These are phyloP conservation scores for Nephila pilipes DNA, from an alignment of 1,140 invertebrate species.

Conservation along the genomic window DNA sequence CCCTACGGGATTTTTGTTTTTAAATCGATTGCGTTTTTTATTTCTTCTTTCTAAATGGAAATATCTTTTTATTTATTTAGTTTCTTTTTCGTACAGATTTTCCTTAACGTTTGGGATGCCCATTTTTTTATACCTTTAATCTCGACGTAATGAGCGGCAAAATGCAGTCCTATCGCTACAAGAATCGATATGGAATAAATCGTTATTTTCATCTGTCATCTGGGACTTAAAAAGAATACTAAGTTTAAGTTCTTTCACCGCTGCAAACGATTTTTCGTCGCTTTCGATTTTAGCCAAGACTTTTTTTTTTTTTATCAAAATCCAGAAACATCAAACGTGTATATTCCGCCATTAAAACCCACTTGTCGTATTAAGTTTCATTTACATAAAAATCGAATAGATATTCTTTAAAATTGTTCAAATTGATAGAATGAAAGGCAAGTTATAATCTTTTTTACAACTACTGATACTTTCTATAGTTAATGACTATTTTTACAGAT, in stretches of 20 bases:
- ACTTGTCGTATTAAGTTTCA: background rate
- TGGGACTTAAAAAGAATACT: constrained; percentile 4
- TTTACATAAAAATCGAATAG: too few relatives aligned
- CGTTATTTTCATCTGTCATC: constrained; percentile 67
- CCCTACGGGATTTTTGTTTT: constrained; percentile 59
- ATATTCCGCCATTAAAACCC: background rate
- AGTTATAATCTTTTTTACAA: too few relatives aligned
- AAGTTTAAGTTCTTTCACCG: background rate
- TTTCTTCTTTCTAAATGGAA: background rate
- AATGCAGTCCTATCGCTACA: constrained; percentile 13
- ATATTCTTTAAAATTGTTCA: too few relatives aligned
- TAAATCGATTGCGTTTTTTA: constrained; percentile 16
- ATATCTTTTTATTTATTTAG: background rate
- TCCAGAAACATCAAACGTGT: background rate
- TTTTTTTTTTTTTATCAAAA: background rate
- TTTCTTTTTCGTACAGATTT: background rate
- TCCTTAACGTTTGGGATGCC: background rate
- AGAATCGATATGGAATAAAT: constrained; percentile 64
- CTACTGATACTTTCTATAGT: too few relatives aligned
- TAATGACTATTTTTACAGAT: too few relatives aligned
- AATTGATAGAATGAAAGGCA: too few relatives aligned
- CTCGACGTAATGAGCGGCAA: constrained; percentile 24
- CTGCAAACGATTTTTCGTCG: constrained; percentile 9
- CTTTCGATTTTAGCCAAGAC: background rate
- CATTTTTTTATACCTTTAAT: constrained; percentile 22